phyloP scores from a whole-genome alignment of 2,113 vertebrate species.

The Galeopterus variegatus region DNA sequence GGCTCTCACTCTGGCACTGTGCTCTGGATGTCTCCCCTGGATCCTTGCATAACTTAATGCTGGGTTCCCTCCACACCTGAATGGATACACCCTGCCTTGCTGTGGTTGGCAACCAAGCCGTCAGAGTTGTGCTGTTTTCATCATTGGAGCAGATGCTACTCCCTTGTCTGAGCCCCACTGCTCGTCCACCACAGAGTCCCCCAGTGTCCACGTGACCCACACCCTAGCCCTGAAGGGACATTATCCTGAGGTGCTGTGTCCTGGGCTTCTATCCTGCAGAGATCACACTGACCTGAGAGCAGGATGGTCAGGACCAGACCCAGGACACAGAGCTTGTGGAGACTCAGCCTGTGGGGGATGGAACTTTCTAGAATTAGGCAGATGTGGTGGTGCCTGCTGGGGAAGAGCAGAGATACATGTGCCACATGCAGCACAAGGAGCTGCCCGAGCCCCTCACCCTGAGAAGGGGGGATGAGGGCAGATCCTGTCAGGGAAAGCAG shows the following conservation, averaged over 20 bases:
- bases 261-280: neutral
- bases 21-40: neutral
- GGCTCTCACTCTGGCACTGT: neutral
- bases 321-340: neutral
- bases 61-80: neutral
- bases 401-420: slow-evolving; percentile 69
- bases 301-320: neutral
- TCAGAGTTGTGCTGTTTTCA: neutral
- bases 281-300: slow-evolving; percentile 42
- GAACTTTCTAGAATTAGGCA: slow-evolving; percentile 79
- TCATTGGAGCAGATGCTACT: too few species aligned
- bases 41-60: neutral
- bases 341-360: slow-evolving; percentile 64
- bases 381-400: slow-evolving; percentile 9
- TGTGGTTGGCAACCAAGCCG: neutral
- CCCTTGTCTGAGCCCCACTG: neutral
- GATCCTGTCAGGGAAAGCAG: neutral
- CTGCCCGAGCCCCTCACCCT: neutral
- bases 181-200: slow-evolving; percentile 14
- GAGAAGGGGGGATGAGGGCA: neutral
- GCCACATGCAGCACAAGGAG: slow-evolving; percentile 81
- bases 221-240: too few species aligned
- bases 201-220: neutral
- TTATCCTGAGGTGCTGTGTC: neutral
- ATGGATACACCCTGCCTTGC: neutral